These are phyloP conservation scores for Drosophila quadrilineata DNA, from an alignment of 1,140 invertebrate genomes.

Conservation along the genomic window DNA sequence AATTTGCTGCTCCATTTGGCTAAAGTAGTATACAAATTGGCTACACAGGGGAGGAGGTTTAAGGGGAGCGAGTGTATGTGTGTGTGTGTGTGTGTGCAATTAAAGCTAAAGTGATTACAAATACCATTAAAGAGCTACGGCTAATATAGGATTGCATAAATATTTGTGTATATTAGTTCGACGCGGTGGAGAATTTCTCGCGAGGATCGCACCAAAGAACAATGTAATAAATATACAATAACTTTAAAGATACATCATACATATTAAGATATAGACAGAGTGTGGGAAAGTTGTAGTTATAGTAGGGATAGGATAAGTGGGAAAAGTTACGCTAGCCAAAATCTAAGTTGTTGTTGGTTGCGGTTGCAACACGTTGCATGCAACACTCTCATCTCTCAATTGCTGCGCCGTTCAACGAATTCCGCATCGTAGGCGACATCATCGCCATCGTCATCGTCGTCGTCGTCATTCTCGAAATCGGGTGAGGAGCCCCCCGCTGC, in stretches of 20 bases:
- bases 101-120: conserved; percentile 24
- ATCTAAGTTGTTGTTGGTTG: background rate
- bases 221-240: conserved; percentile 65
- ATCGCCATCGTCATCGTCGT: conserved; percentile 25
- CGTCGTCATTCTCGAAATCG: no score
- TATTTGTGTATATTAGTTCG: no score
- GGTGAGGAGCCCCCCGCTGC: conserved; percentile 5
- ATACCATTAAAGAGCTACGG: conserved; percentile 28
- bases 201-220: conserved; percentile 41
- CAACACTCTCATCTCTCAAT: no score
- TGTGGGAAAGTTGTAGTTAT: background rate
- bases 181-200: background rate
- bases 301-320: conserved; percentile 11
- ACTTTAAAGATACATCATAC: conserved; percentile 18
- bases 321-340: conserved; percentile 27
- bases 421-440: conserved; percentile 38
- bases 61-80: no score
- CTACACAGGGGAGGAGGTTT: conserved; percentile 1
- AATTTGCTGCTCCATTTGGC: conserved; percentile 19
- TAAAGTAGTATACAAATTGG: conserved; percentile 23
- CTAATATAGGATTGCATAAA: conserved; percentile 18
- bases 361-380: no score
- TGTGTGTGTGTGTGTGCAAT: conserved; percentile 13
- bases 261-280: background rate
- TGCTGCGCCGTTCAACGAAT: conserved; percentile 26